Conservation (phyloP, 2,797 vertebrate species). For the Pangasius sanitwongsei region DNA sequence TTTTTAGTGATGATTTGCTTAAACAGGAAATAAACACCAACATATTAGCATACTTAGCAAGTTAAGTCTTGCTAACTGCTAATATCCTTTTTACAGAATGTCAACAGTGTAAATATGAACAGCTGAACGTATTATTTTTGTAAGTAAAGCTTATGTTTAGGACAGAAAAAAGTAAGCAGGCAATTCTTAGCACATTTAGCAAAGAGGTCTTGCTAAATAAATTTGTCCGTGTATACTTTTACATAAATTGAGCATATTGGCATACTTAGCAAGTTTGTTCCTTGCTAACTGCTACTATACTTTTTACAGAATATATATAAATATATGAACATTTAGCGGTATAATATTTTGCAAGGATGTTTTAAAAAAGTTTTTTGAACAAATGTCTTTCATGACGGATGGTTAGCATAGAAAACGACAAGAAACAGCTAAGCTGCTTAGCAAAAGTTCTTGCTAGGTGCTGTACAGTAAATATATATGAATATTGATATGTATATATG, state of each 20-base stretch:
- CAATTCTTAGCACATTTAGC: background rate
- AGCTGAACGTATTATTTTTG: too few relatives aligned
- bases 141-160: too few relatives aligned
- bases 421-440: too few relatives aligned
- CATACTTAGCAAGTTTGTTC: background rate
- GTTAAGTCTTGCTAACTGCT: too few relatives aligned
- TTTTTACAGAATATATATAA: background rate
- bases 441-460: too few relatives aligned
- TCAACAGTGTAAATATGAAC: too few relatives aligned
- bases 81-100: too few relatives aligned
- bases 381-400: background rate
- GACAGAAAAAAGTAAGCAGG: too few relatives aligned
- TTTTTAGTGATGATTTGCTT: too few relatives aligned
- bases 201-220: background rate
- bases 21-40: too few relatives aligned
- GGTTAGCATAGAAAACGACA: background rate
- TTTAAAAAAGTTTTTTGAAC: background rate
- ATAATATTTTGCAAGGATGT: background rate
- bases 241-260: background rate
- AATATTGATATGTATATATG: background rate
- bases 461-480: background rate
- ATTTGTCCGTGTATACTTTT: background rate
- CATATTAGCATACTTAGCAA: too few relatives aligned
- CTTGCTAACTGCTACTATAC: background rate
- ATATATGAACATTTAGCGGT: too few relatives aligned